Evolutionary conservation across 2,113 vertebrate genomes (phyloP), one percentile per base, ranked within the genome.

Genomic region (Capreolus pygargus): DNA sequence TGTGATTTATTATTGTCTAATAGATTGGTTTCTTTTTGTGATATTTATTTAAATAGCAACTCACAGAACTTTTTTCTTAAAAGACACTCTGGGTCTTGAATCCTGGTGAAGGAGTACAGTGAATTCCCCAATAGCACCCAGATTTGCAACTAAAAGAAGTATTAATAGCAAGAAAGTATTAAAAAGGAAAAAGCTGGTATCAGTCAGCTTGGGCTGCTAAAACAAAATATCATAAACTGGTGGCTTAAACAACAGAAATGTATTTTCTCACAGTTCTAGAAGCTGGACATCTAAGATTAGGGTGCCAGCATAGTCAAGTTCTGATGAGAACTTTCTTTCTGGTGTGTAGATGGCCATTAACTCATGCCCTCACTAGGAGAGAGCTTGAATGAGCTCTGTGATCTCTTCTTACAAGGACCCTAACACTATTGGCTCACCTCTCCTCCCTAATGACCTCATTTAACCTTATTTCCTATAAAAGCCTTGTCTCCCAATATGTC

Each of bases 41-140:
- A 87, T 58, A 76, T 64, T 88, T 95, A 55, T 86, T 97, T 87
- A 96, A 92, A 85, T 87, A 79, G 58, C 21, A 94, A 79, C 47
- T 52, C 55, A 54, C 6, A 87, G 91, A 36, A 87, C 11, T 94
- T 64, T 64, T n/a, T 50, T 30, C 54, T 96, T 97, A 57, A 94
- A 95, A 54, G 36, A 84, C n/a, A n/a, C 47, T 79, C 50, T 60
- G 33, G 39, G 39, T 89, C 36, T 92, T 79, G 39, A 94, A 76
- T 83, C n/a, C 11, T 87, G 74, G 70, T 78, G 54, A 79, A 83
- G 28, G 13, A 87, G n/a, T 93, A 39, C 1, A 12, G 17, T 86
- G 60, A 64, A 86, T 91, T 92, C 13, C 5, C 21, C 3, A 50
- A 2, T 13, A 74, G 23, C 19, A 67, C 13, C 9, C 30, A 60